Base-by-base conservation (phyloP, 2,113 vertebrate species). In the Sylvietta virens region DNA sequence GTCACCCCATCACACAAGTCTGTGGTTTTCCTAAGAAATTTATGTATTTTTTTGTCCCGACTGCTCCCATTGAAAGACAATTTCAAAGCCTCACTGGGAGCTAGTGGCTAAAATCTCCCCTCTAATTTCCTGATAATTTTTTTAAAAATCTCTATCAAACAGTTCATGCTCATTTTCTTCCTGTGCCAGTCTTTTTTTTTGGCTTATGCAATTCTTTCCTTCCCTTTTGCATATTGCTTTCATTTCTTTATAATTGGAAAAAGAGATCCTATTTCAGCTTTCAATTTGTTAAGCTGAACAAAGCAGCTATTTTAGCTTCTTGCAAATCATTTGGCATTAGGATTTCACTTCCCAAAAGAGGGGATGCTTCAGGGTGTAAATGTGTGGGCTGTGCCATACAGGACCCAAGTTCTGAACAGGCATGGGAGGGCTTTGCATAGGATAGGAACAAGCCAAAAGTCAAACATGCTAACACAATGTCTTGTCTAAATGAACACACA, bases 381-480 rank as follows among this genome's bases (percentile, higher is more conserved):
- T 15, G 27, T 37, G 48, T 45, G 48, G 57, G 51, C 45, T 39
- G 54, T 26, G 21, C 30, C 45, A 44, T 23, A 48, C 24, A 56
- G 50, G 30, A 40, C 39, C 22, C 16, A 39, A 6, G 30, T 27
- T 64, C 67, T 77, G 48, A 86, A 30, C 12, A 42, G 53, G 30
- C 1, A 22, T 0, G 0, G 67, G 30, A 80, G 37, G 48, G 44
- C 16, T 67, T 61, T 72, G 35, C 44, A 50, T 2, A 27, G 11
- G 12, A 31, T 17, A 47, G 1, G 27, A 81, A 33, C 5, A 42
- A 58, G 9, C 20, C 21, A 30, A 33, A 78, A 88, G 39, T 22
- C 61, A 54, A 74, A 88, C 7, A 28, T 0, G 0, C 23, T 53
- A 62, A 35, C 9, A 44, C 3, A 24, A 51, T 15, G 6, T 21